Conservation (phyloP, 92 coral and sea anemone genomes). For the Galaxea fascicularis region DNA sequence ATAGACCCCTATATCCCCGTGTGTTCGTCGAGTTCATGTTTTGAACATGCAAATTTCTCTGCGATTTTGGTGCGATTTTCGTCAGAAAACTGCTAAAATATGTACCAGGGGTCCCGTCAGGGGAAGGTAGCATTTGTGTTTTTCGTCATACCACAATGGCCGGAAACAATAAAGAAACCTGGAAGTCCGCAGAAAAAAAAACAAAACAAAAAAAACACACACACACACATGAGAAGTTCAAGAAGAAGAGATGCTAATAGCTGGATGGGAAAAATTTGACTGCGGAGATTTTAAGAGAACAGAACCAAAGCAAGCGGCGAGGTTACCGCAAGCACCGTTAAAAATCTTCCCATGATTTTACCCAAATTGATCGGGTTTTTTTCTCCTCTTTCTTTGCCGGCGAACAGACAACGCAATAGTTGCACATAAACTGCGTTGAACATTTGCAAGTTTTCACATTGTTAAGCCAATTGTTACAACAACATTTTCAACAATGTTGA, state of each 20-base stretch:
- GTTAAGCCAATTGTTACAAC: constrained; percentile 24
- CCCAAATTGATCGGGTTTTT: constrained; percentile 4
- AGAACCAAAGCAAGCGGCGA: constrained; percentile 19
- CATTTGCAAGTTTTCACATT: constrained; percentile 16
- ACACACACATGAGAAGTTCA: constrained; percentile 12
- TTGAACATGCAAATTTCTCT: constrained; percentile 11
- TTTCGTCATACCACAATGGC: constrained; percentile 16
- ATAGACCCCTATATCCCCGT: constrained; percentile 19
- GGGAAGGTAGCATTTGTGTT: constrained; percentile 4
- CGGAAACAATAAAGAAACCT: constrained; percentile 3
- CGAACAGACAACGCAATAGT: constrained; percentile 20
- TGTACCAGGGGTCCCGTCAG: constrained; percentile 19
- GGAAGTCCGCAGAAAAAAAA: not conserved
- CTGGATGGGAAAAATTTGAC: constrained; percentile 20
- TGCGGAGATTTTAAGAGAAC: constrained; percentile 18
- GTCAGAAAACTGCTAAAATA: constrained; percentile 16
- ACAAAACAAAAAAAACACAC: too few relatives aligned
- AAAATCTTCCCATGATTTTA: constrained; percentile 6
- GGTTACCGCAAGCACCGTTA: constrained; percentile 13
- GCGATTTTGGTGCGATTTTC: constrained; percentile 15
- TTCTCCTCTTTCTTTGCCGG: constrained; percentile 18
- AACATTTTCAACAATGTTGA: constrained; percentile 22
- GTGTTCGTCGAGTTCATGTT: constrained; percentile 14
- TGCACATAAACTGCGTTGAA: not conserved
- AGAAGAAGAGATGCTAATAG: constrained; percentile 20